Percentiles rank a stretch among this genome's conserved stretches.
Conservation (phyloP, 2,797 vertebrate genomes). For the Oreochromis grahami region DNA sequence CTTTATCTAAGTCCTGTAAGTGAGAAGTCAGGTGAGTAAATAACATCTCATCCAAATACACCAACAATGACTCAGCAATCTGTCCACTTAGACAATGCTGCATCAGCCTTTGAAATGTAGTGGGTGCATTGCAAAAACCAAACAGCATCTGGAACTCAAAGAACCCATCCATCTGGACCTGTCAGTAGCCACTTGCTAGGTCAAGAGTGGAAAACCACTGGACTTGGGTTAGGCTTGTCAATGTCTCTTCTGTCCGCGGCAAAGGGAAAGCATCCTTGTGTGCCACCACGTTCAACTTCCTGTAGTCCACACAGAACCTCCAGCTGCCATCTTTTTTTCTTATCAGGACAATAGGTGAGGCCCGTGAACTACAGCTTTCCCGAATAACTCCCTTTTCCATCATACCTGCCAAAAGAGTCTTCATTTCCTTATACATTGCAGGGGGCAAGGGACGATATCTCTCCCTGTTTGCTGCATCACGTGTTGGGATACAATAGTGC, state of each 20-base stretch:
- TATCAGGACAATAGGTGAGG: background rate
- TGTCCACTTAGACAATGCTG: background rate
- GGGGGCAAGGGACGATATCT: too few relatives aligned
- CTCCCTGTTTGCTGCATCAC: too few relatives aligned
- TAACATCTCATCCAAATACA: background rate
- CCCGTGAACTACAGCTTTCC: background rate
- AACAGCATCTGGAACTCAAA: background rate
- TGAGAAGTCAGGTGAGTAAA: background rate
- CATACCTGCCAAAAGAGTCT: background rate
- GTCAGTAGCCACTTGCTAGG: background rate
- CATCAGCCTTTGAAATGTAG: background rate
- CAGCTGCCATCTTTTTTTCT: background rate
- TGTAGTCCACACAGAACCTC: background rate
- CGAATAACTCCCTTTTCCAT: background rate
- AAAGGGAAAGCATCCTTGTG: background rate
- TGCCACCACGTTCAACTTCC: background rate
- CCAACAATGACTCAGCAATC: background rate
- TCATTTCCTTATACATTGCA: background rate
- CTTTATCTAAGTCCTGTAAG: background rate
- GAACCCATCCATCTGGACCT: background rate
- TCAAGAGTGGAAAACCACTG: background rate
- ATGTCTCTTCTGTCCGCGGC: background rate
- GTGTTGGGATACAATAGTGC: too few relatives aligned
- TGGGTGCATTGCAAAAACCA: background rate
- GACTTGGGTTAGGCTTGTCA: background rate